Evolutionary conservation across 1,140 invertebrate species (phyloP).

Genomic region (Penaeus chinensis): DNA sequence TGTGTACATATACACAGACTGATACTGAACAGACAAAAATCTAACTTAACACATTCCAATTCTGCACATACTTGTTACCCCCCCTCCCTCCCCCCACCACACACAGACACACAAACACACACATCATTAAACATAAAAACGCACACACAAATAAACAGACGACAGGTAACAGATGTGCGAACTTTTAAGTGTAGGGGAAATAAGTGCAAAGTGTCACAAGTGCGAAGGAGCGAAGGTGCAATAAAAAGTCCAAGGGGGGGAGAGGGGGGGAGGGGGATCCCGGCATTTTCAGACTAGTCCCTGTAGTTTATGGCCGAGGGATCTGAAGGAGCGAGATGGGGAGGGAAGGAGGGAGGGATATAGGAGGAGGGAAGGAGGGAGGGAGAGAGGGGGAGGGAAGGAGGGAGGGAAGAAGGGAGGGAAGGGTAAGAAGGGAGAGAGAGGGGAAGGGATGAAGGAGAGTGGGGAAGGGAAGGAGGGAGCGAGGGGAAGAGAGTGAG

Average conservation of each 20-base stretch:
- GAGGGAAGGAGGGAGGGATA: neutral
- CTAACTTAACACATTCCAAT: no score
- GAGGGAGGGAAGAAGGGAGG: neutral
- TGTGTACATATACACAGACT: no score
- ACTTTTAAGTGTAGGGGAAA: neutral
- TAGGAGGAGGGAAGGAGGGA: neutral
- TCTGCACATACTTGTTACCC: no score
- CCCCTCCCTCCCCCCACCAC: no score
- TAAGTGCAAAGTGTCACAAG: slow-evolving; percentile 27
- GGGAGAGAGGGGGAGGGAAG: neutral
- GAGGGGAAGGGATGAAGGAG: neutral
- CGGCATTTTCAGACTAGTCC: slow-evolving; percentile 20
- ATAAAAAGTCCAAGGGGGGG: slow-evolving; percentile 14
- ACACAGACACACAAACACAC: no score
- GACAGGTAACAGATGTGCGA: neutral
- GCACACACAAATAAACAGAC: neutral
- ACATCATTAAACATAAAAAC: neutral
- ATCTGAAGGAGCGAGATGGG: neutral
- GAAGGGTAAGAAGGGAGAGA: neutral
- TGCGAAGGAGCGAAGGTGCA: neutral
- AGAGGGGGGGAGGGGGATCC: neutral
- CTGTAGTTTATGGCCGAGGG: slow-evolving; percentile 12
- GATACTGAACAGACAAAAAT: no score
- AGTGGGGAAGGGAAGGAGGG: no score
- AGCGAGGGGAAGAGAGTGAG: no score